Conservation (phyloP, 2,797 vertebrate genomes). For the Limnodromus scolopaceus region DNA sequence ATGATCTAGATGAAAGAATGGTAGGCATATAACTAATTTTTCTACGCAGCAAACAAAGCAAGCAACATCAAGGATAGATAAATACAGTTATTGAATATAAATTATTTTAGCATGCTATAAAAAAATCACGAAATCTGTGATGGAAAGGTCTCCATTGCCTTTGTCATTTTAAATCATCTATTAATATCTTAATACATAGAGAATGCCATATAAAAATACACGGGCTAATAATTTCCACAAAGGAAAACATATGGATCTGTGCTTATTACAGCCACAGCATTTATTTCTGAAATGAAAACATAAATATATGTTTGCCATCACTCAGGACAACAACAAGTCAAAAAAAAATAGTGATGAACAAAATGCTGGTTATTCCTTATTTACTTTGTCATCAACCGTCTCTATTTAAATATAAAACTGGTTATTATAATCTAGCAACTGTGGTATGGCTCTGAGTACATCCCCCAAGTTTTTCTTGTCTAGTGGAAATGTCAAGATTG, state of each 20-base stretch:
- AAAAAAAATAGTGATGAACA: background rate
- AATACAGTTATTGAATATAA: background rate
- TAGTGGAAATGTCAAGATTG: background rate
- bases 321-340: background rate
- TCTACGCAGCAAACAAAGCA: background rate
- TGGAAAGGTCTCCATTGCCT: background rate
- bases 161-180: background rate
- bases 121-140: background rate
- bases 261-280: background rate
- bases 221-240: background rate
- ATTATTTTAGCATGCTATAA: slow-evolving; percentile 25
- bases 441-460: background rate
- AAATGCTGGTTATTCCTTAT: background rate
- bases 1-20: background rate
- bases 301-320: background rate
- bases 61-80: background rate
- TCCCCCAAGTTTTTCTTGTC: background rate
- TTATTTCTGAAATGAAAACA: background rate
- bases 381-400: background rate
- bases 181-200: background rate
- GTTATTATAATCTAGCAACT: background rate
- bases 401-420: background rate
- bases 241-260: background rate
- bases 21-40: background rate
- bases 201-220: background rate